Base-by-base conservation (phyloP, 1,140 invertebrate genomes). In the Bombus impatiens region DNA sequence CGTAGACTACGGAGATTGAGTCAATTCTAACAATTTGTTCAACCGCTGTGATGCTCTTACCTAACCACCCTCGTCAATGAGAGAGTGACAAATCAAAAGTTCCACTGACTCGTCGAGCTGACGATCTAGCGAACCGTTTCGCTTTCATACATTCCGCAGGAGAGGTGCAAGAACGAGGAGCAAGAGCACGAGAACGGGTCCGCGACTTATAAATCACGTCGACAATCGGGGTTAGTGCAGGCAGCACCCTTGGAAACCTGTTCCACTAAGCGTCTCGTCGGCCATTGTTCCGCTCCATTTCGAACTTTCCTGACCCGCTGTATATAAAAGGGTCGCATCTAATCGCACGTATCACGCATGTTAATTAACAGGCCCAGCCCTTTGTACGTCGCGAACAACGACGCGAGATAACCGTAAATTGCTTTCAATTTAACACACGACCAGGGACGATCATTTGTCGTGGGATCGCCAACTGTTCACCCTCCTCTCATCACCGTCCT, bases 161-260 rank as follows among this genome's bases (percentile, higher is more conserved):
- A 78, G 42, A 42, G 53, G 10, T 10, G 62, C 42, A 25, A 32
- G 72, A 53, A 53, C 47, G 47, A 53, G 18, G 1, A 53, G 47
- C 47, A 22, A 78, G 76, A 42, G 72, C 12, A 9, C 37, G 75
- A 67, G 65, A 15, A 32, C 5, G 67, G 80, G 71, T 53, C 84
- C 65, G 82, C 74, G 85, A 83, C 85, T 86, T 86, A 86, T 86
- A 86, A 86, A 86, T 86, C 85, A 83, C 81, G 80, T 78, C 80
- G 85, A 86, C 85, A 72, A 86, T 86, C 81, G 85, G 85, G 81
- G 85, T 83, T 83, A 86, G 85, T 40, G 59, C 67, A 72, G 47
- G 59, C 79, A 77, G 44, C 80, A 86, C 80, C 85, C 85, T 86
- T 78, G 81, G 74, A 83, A 86, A 86, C 85, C 85, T 86, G 85